phyloP scores from a whole-genome alignment of 2,113 vertebrate species.

The Nannobrachium achirus region DNA sequence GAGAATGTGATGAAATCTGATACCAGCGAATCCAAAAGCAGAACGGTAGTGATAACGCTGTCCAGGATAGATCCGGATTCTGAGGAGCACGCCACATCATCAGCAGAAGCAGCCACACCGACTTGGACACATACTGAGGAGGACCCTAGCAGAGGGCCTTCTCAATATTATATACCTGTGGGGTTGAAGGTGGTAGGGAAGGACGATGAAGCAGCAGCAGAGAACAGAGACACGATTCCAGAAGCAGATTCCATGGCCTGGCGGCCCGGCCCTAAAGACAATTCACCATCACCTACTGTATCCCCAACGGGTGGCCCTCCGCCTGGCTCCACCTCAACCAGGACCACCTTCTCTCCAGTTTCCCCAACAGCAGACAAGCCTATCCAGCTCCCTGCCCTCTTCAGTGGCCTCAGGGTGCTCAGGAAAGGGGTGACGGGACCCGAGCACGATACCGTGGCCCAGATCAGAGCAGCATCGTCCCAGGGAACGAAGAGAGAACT shows the following conservation, averaged over 20 bases:
- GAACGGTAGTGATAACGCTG: conserved; percentile 23
- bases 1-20: neutral
- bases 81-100: conserved; percentile 28
- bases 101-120: neutral
- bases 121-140: neutral
- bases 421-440: conserved; percentile 83
- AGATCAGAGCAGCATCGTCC: conserved; percentile 80
- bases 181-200: neutral
- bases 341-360: conserved; percentile 54
- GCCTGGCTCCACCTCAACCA: conserved; percentile 32
- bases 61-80: conserved; percentile 6
- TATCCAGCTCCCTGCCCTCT: conserved; percentile 86
- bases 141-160: neutral
- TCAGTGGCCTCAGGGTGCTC: conserved; percentile 86
- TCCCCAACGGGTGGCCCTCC: conserved; percentile 8
- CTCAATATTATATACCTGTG: neutral
- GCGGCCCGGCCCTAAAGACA: neutral
- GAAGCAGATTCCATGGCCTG: neutral
- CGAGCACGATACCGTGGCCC: conserved; percentile 76
- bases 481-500: conserved; percentile 70
- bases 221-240: conserved; percentile 7
- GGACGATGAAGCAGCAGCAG: conserved; percentile 6
- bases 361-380: conserved; percentile 79
- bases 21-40: neutral
- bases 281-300: neutral